Conservation (phyloP, 2,888 invertebrate genomes). For the Hemicrepidius hirtus region DNA sequence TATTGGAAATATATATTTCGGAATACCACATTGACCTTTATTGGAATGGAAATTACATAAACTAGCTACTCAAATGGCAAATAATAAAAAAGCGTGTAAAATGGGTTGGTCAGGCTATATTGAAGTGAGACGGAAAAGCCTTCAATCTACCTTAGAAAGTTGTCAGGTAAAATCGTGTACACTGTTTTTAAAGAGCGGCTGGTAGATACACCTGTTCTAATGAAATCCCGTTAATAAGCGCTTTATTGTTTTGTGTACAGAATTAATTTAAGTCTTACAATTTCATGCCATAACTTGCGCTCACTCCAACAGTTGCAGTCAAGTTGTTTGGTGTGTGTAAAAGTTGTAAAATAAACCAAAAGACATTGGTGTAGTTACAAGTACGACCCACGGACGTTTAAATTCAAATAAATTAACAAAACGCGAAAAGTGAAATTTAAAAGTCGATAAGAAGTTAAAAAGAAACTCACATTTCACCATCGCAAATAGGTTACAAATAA, state of each 20-base stretch:
- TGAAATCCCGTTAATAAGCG: conserved; percentile 5
- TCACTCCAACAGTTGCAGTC: conserved; percentile 53
- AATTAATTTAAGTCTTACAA: conserved; percentile 47
- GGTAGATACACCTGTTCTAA: conserved; percentile 28
- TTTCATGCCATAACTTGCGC: conserved; percentile 54
- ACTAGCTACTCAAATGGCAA: conserved; percentile 37
- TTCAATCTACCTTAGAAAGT: conserved; percentile 65
- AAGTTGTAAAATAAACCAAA: conserved; percentile 20
- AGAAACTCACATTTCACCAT: conserved; percentile 43
- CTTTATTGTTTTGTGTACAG: background rate
- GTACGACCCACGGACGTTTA: conserved; percentile 1
- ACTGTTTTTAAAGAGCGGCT: conserved; percentile 55
- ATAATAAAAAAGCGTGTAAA: conserved; percentile 45
- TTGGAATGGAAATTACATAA: conserved; percentile 43
- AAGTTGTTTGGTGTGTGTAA: conserved; percentile 46
- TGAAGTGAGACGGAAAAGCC: conserved; percentile 61
- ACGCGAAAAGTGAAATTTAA: conserved; percentile 30
- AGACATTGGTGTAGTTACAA: conserved; percentile 10
- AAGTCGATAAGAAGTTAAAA: conserved; percentile 20
- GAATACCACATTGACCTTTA: conserved; percentile 31
- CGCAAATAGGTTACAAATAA: conserved; percentile 30
- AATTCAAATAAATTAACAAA: conserved; percentile 19
- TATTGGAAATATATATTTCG: conserved; percentile 1
- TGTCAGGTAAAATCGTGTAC: conserved; percentile 53
- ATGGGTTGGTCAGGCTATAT: conserved; percentile 48